Percentiles rank a stretch among this genome's conserved stretches.
phyloP scores from a whole-genome alignment of 1,140 invertebrate genomes.

The Brachystomella parvula region DNA sequence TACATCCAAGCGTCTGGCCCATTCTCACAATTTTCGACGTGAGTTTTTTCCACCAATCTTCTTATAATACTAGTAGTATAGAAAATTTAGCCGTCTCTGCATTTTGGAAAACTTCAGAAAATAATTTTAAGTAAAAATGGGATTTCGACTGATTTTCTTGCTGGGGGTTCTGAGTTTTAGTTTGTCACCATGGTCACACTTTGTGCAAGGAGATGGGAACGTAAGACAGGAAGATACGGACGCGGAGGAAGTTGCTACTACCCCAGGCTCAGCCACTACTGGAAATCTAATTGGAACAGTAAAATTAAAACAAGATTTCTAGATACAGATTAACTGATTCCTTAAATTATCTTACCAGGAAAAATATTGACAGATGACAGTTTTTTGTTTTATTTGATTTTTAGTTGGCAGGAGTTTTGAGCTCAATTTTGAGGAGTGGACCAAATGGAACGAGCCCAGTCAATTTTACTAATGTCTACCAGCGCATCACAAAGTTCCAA shows the following conservation, averaged over 20 bases:
- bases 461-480: background rate
- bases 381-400: background rate
- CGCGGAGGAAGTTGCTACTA: background rate
- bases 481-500: background rate
- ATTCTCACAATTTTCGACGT: no score
- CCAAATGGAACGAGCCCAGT: conserved; percentile 1
- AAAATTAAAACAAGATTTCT: background rate
- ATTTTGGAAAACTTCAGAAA: no score
- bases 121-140: no score
- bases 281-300: conserved; percentile 3
- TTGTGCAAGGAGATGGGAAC: no score
- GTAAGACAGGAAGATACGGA: no score
- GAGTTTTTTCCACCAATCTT: no score
- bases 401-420: conserved; percentile 4
- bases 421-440: background rate
- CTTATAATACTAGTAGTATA: no score
- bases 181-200: no score
- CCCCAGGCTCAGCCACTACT: background rate
- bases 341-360: background rate
- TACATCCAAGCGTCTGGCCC: no score
- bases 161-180: no score
- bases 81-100: no score
- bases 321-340: background rate
- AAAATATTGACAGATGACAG: background rate
- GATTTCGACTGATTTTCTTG: no score